Base-by-base conservation (phyloP, 2,888 invertebrate species). In the Entomobrya proxima region DNA sequence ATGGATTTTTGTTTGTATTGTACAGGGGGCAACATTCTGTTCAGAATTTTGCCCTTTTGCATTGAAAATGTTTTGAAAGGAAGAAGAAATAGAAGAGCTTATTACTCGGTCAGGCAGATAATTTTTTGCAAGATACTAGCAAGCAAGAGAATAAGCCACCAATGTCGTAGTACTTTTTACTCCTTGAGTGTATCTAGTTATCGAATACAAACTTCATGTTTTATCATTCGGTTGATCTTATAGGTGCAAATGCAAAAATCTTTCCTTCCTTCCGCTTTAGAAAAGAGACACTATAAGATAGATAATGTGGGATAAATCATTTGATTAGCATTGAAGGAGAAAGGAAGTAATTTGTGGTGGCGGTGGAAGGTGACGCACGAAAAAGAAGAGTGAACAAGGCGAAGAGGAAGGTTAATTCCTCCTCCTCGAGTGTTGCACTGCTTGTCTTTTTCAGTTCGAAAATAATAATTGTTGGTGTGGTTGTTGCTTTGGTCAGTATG, bases 401-500 rank as follows among this genome's bases (percentile, higher is more conserved):
- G 76, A 80, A 75, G 86, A 47, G 83, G 84, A 86, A 84, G 86
- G 79, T 76, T 83, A 80, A 83, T 50, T 64, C 67, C 30, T 50
- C 58, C 40, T 64, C 67, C 30, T 50, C 58, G 79, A 27, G 13
- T 40, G 44, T 64, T 13, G 30, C 61, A 58, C 61, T n/a, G n/a
- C n/a, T 61, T 61, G 61, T 47, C 79, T 79, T 4, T 64, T 30
- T 67, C 9, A 64, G 15, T 40, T 7, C 32, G 21, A 67, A 0
- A n/a, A 30, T 50, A 64, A 47, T 84, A 47, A 27, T 75, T 55
- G 21, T 35, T 47, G 2, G 44, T 27, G 69, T 64, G 61, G 37
- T 64, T 74, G 74, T 52, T 58, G 72, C 64, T 32, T 58, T 85
- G 85, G 85, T 81, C 86, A 87, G 79, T 80, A 87, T 88, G 87